Conservation (phyloP, 2,113 vertebrate species). For the Menura novaehollandiae region DNA sequence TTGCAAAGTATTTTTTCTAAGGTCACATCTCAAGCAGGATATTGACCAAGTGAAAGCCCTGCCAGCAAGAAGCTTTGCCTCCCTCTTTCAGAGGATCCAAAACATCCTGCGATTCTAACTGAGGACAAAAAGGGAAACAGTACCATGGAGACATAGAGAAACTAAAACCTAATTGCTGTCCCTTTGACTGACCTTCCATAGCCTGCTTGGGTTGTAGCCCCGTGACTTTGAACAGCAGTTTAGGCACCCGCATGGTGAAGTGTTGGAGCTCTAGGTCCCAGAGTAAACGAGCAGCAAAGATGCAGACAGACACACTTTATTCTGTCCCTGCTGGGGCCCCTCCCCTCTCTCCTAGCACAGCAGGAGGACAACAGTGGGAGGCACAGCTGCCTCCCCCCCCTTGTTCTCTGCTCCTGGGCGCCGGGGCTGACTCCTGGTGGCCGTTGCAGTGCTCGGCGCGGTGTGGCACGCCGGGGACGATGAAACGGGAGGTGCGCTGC, state of each 20-base stretch:
- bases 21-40: neutral
- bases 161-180: neutral
- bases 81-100: neutral
- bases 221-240: neutral
- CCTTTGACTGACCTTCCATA: neutral
- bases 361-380: neutral
- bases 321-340: neutral
- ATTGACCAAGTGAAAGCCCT: neutral
- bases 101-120: neutral
- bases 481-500: conserved; percentile 83
- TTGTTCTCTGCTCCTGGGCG: neutral
- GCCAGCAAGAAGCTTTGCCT: neutral
- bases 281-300: neutral
- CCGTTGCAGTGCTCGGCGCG: conserved; percentile 78
- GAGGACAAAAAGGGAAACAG: neutral
- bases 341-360: neutral
- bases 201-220: neutral
- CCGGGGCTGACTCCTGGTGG: accelerated
- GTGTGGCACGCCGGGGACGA: conserved; percentile 73
- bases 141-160: neutral
- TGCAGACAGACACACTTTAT: accelerated
- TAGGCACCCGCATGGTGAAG: neutral
- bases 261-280: neutral
- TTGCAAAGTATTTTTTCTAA: neutral
- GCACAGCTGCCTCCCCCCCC: neutral